Evolutionary conservation across 2,888 invertebrate genomes (phyloP).

Genomic region (Cosmia trapezina): DNA sequence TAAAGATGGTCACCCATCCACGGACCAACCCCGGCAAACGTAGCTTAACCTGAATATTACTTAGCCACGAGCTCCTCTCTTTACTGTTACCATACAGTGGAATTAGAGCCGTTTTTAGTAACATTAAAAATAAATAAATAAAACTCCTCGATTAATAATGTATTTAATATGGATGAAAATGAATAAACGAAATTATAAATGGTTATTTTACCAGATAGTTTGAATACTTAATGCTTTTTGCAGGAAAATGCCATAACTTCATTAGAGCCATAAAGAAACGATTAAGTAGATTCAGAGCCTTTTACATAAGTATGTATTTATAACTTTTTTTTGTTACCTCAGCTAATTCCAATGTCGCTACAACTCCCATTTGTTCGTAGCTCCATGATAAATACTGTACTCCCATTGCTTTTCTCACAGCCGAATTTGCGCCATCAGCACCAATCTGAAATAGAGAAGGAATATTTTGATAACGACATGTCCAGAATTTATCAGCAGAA

Average conservation of each 20-base stretch:
- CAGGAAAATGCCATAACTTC: not conserved
- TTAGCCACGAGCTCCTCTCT: no score
- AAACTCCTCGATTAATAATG: not conserved
- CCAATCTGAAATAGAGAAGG: slow-evolving; percentile 91
- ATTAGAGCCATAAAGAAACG: not conserved
- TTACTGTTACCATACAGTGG: not conserved
- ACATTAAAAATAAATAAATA: not conserved
- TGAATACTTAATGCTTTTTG: not conserved
- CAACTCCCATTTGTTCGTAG: slow-evolving; percentile 97
- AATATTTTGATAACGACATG: not conserved
- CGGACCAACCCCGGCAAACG: no score
- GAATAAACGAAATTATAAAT: not conserved
- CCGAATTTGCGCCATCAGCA: slow-evolving; percentile 98
- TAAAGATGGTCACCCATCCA: no score
- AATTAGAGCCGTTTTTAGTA: not conserved
- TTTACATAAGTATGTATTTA: no score
- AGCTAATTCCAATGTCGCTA: slow-evolving; percentile 96
- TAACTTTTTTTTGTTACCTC: slow-evolving; percentile 89
- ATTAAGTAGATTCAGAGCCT: not conserved
- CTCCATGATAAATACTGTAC: slow-evolving; percentile 95
- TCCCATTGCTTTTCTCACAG: slow-evolving; percentile 95
- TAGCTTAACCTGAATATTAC: no score
- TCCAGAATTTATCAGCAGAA: not conserved
- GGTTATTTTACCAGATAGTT: not conserved
- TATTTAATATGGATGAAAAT: not conserved